These are phyloP conservation scores for Drosophila truncata DNA, from an alignment of 1,140 invertebrate species.

Conservation along the genomic window DNA sequence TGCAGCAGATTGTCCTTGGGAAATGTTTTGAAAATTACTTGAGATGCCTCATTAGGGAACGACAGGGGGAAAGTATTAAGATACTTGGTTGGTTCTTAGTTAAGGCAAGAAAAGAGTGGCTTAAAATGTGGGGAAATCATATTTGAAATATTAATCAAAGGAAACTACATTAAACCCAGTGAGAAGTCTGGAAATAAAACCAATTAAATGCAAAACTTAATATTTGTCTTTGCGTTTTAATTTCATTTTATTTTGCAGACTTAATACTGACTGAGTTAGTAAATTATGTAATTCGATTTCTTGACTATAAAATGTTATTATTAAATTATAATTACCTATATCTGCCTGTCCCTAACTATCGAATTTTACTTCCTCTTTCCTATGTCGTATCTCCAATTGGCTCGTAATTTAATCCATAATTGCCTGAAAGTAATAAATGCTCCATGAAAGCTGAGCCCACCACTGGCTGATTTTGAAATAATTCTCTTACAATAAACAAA, in stretches of 20 bases:
- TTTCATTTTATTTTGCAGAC: not conserved
- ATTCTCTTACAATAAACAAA: conserved; percentile 62
- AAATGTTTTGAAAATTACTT: conserved; percentile 24
- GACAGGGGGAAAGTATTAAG: not conserved
- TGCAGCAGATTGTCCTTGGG: conserved; percentile 34
- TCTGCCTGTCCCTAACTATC: not conserved
- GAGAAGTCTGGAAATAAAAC: not conserved
- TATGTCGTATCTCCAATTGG: not conserved
- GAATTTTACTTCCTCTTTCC: not conserved
- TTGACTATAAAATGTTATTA: not conserved
- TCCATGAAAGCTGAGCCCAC: conserved; percentile 21
- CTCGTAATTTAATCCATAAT: conserved; percentile 6
- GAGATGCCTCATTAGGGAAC: conserved; percentile 20
- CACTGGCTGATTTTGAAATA: conserved; percentile 59
- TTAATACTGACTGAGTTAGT: not conserved
- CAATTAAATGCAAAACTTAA: not conserved
- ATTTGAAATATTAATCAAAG: not conserved
- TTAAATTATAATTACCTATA: not conserved
- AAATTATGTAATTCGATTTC: too few species aligned
- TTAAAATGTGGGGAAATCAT: not conserved
- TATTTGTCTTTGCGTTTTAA: not conserved
- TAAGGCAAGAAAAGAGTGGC: not conserved
- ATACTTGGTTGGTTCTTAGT: not conserved
- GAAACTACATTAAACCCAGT: too few species aligned
- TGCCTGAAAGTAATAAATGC: conserved; percentile 25